Evolutionary conservation across 1,140 invertebrate species (phyloP).

Genomic region (Sitodiplosis mosellana): DNA sequence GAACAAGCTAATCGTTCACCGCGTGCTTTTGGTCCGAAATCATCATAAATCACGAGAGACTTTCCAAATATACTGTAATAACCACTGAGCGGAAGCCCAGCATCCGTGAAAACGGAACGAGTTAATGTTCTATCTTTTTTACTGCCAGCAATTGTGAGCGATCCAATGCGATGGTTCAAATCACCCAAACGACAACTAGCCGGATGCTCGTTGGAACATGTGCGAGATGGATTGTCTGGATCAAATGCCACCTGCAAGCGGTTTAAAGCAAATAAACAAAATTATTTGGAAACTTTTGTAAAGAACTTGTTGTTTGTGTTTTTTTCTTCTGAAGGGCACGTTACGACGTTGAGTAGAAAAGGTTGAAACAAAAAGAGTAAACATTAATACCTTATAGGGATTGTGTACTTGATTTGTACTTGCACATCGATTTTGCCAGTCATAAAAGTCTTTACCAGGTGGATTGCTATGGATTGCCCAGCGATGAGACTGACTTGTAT

Average conservation of each 20-base stretch:
- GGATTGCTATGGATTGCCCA: constrained; percentile 41
- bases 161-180: constrained; percentile 46
- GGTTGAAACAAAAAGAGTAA: no score
- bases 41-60: constrained; percentile 77
- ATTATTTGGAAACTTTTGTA: no score
- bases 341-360: no score
- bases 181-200: constrained; percentile 46
- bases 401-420: constrained; percentile 65
- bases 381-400: constrained; percentile 65
- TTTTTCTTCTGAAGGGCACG: no score
- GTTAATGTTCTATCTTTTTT: constrained; percentile 44
- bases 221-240: constrained; percentile 25
- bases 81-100: constrained; percentile 57
- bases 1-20: constrained; percentile 78
- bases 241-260: neutral
- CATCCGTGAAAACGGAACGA: constrained; percentile 61
- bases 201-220: constrained; percentile 32
- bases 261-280: no score
- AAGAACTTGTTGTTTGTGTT: no score
- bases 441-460: constrained; percentile 72
- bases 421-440: constrained; percentile 69
- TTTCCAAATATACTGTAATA: constrained; percentile 53
- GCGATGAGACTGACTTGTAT: constrained; percentile 58
- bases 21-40: constrained; percentile 65
- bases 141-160: constrained; percentile 51